Evolutionary conservation across 37 sponge, comb jelly and placozoan genomes (phyloP), one percentile per base, ranked within the genome.

Genomic region (Amphimedon queenslandica): DNA sequence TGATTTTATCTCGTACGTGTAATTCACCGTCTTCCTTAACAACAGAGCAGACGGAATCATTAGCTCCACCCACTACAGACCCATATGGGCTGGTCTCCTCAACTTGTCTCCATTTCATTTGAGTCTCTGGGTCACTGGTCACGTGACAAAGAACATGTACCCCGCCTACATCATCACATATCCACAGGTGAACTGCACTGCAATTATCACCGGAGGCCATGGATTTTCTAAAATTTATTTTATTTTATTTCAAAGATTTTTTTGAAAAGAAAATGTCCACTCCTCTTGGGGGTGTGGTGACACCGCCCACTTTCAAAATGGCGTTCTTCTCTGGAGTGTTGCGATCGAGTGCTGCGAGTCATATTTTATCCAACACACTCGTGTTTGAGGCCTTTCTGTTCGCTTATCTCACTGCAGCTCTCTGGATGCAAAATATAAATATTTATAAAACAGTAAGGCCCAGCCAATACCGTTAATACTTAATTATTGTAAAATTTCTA

Each of bases 381-480:
- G 70, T n/a, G 32, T 89, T 90, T 38, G 90, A 90, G 64, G 66
- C 67, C 1, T 90, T 80, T 56, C 65, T 90, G 40, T 65, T 90
- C 34, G 30, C 67, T 20, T 90, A 84, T 70, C 77, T 90, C 8
- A 66, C 76, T 25, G 57, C 64, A 16, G 80, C 80, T 36, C 55
- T 80, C 20, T 31, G 76, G 16, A 67, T 84, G 16, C 90, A 90
- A 47, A 90, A 80, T n/a, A 55, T 90, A 40, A 90, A 90, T 63
- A 73, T 90, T 23, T 90, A 90, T 72, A 90, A 84, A 58, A 68
- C 70, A 47, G 90, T 90, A 10, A 71, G 89, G 64, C 56, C 4
- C 1, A 42, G 18, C 28, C 24, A n/a, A n/a, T 60, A n/a, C 27
- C 5, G 21, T 25, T 60, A n/a, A 25, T 60, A 18, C 37, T 40